phyloP scores from a whole-genome alignment of 1,140 invertebrate species.

The Leptopilina clavipes region DNA sequence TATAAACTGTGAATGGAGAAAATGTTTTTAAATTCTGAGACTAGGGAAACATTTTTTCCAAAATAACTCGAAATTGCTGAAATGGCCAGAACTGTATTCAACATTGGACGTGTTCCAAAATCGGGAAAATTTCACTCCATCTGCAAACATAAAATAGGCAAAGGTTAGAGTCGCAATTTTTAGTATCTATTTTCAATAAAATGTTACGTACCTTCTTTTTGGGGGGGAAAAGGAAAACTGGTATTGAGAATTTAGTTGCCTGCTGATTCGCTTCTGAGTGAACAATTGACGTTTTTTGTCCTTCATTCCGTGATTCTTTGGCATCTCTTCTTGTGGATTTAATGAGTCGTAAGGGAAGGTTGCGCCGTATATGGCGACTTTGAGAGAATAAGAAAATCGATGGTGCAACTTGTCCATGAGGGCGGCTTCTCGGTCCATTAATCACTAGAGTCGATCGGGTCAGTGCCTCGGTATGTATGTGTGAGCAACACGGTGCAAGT shows the following conservation, averaged over 20 bases:
- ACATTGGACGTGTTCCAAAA: too few species aligned
- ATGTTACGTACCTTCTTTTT: too few species aligned
- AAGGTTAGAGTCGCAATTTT: too few species aligned
- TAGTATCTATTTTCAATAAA: too few species aligned
- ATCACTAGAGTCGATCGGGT: slow-evolving; percentile 42
- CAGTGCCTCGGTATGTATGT: slow-evolving; percentile 2
- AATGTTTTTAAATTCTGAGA: too few species aligned
- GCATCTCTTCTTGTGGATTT: neutral
- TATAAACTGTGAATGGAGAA: neutral
- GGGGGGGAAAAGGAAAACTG: too few species aligned
- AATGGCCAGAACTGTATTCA: too few species aligned
- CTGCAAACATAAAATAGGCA: too few species aligned
- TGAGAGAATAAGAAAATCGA: slow-evolving; percentile 35
- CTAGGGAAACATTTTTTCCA: too few species aligned
- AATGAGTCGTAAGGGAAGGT: slow-evolving; percentile 22
- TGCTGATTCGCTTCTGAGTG: slow-evolving; percentile 31
- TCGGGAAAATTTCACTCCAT: too few species aligned
- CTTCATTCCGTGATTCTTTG: neutral
- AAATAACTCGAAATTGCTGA: too few species aligned
- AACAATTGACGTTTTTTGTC: slow-evolving; percentile 33
- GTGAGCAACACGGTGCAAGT: slow-evolving; percentile 40
- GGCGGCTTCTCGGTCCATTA: slow-evolving; percentile 43
- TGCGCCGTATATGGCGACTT: slow-evolving; percentile 38
- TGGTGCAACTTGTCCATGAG: slow-evolving; percentile 44
- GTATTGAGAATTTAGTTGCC: too few species aligned